Percentiles rank a stretch among this genome's conserved stretches.
phyloP scores from a whole-genome alignment of 2,797 vertebrate species.

The Typhlichthys eigenmanni region DNA sequence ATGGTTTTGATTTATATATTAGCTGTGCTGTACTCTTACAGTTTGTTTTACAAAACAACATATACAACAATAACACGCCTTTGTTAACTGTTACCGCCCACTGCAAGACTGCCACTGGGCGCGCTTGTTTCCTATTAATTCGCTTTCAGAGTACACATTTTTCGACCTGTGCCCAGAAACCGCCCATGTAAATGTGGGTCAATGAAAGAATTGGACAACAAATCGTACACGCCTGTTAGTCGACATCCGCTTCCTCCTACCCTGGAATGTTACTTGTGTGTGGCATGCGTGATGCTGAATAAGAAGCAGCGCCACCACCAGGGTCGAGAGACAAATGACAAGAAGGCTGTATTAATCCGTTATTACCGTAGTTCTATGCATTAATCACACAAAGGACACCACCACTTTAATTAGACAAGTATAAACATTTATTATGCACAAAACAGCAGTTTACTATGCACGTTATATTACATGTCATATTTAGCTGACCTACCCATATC shows the following conservation, averaged over 20 bases:
- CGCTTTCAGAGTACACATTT: too few relatives aligned
- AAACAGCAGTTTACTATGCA: background rate
- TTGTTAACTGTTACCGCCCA: constrained; percentile 16
- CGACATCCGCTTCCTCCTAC: background rate
- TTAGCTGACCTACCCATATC: background rate
- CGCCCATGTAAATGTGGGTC: constrained; percentile 27
- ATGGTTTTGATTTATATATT: constrained; percentile 17
- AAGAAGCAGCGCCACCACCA: background rate
- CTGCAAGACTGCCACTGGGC: rapidly evolving
- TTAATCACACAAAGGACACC: background rate
- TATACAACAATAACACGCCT: constrained; percentile 9
- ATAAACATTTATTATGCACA: constrained; percentile 41
- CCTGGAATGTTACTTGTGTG: background rate
- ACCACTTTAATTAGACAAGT: constrained; percentile 1
- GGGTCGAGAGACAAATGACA: background rate
- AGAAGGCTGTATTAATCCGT: background rate
- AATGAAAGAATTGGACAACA: background rate
- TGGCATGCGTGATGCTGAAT: too few relatives aligned
- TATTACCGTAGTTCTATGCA: background rate
- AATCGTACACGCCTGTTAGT: too few relatives aligned
- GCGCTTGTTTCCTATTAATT: constrained; percentile 20
- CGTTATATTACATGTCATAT: constrained; percentile 7
- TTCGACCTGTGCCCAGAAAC: background rate
- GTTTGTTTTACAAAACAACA: constrained; percentile 22
- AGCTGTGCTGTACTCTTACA: constrained; percentile 1